Evolutionary conservation across 2,113 vertebrate genomes (phyloP), one percentile per base, ranked within the genome.

Genomic region (Murina feae): DNA sequence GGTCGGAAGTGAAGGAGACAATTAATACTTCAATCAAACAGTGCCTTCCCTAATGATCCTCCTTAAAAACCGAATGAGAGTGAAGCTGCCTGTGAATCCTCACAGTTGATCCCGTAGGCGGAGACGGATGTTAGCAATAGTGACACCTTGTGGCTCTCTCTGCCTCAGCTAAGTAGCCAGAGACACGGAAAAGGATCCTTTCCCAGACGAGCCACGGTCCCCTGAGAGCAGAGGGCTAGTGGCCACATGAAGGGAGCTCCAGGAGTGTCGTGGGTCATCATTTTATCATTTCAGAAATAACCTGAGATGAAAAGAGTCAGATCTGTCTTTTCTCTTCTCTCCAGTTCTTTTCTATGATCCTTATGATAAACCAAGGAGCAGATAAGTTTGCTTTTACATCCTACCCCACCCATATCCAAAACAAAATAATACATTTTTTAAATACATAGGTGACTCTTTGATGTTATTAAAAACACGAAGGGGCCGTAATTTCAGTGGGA

Each of bases 81-180:
- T 3, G 51, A 60, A 32, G 4, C 78, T 32, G 32, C 1, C 2
- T 39, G 35, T 6, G 37, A 6, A 16, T n/a, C 28, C 87, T 81
- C 44, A 35, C 55, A 6, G 3, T 4, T 4, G 80, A 71, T 8
- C 63, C 58, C 35, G 37, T 79, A 58, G 75, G 66, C 82, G 20
- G 30, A 93, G 90, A 42, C 35, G 58, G 72, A 14, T 69, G 28
- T 97, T 90, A 92, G 88, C 88, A 96, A 96, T 80, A 88, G 92
- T 79, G 93, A 96, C 96, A 95, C 87, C 96, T 97, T 89, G 95
- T 96, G 96, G 96, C 92, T 89, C 1, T 12, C 5, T 80, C 80
- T 44, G 37, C 80, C 68, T 63, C 39, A 3, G 35, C 53, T 85
- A 35, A 86, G 76, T 63, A 55, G 60, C 65, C 91, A 68, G 49